Evolutionary conservation across 2,888 invertebrate genomes (phyloP).

Genomic region (Andrena marginata): DNA sequence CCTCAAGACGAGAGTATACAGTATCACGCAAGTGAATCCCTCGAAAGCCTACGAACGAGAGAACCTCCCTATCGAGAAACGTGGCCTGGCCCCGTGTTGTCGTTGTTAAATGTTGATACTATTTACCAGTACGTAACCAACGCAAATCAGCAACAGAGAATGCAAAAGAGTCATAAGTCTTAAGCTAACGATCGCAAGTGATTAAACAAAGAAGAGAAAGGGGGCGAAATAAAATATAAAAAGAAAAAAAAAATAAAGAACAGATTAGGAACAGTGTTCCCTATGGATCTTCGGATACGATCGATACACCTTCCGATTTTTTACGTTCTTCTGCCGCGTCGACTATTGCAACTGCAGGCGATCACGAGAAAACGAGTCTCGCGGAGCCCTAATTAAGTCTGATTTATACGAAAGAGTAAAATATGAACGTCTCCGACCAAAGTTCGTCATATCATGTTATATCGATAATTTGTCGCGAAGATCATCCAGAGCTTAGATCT

Average conservation of each 20-base stretch:
- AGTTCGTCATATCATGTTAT: slow-evolving; percentile 64
- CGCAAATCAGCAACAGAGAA: slow-evolving; percentile 46
- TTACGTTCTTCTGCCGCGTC: slow-evolving; percentile 1
- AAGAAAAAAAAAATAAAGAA: not conserved
- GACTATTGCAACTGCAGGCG: not conserved
- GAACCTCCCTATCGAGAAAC: slow-evolving; percentile 29
- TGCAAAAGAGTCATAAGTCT: slow-evolving; percentile 25
- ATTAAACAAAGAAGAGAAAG: no score
- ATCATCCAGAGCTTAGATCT: slow-evolving; percentile 49
- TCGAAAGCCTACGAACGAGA: slow-evolving; percentile 54
- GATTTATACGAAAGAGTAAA: slow-evolving; percentile 27
- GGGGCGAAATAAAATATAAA: not conserved
- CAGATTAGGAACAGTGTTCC: not conserved
- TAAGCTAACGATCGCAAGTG: not conserved
- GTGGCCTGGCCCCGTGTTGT: slow-evolving; percentile 24
- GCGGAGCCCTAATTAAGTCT: slow-evolving; percentile 22
- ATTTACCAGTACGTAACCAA: slow-evolving; percentile 7
- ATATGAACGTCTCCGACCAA: slow-evolving; percentile 66
- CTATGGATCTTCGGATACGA: not conserved
- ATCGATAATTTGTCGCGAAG: slow-evolving; percentile 53
- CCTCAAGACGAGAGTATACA: slow-evolving; percentile 39
- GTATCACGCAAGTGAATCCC: slow-evolving; percentile 34
- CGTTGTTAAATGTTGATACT: slow-evolving; percentile 27
- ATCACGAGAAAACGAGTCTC: not conserved
- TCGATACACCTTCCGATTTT: slow-evolving; percentile 3